Conservation (phyloP, 30 jellyfish, hydroid and myxozoan species). For the Chironex yamaguchii region DNA sequence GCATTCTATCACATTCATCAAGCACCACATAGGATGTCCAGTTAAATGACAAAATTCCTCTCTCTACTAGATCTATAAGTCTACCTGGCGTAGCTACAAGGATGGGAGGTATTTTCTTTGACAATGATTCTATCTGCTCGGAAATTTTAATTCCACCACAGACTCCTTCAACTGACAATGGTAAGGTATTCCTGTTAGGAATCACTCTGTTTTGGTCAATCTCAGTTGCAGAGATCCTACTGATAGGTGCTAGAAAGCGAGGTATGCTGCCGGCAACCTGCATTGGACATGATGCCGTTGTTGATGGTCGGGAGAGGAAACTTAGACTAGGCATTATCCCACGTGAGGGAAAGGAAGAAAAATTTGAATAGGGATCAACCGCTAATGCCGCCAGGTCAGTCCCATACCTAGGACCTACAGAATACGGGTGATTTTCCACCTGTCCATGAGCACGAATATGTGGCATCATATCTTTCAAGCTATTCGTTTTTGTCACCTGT, state of each 20-base stretch:
- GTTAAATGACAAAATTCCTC: slow-evolving; percentile 22
- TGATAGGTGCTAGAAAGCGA: neutral
- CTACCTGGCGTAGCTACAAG: slow-evolving; percentile 97
- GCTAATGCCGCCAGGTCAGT: neutral
- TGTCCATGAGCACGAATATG: neutral
- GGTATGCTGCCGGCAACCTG: neutral
- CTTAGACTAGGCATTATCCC: neutral
- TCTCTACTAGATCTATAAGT: slow-evolving; percentile 73
- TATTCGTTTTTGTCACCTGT: neutral
- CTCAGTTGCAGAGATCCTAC: neutral
- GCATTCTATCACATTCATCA: slow-evolving; percentile 97
- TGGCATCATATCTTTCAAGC: neutral
- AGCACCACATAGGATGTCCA: slow-evolving; percentile 67
- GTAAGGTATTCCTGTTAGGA: neutral
- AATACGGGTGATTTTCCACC: neutral
- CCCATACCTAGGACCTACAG: neutral
- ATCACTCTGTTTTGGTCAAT: neutral
- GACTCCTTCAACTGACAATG: slow-evolving; percentile 19
- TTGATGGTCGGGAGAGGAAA: neutral
- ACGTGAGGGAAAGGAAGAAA: neutral
- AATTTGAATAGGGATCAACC: neutral
- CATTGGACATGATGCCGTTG: neutral
- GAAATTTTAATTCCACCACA: slow-evolving; percentile 88
- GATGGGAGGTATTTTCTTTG: slow-evolving; percentile 14
- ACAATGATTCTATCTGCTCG: slow-evolving; percentile 44